These are phyloP conservation scores for Oreotrochilus melanogaster DNA, from an alignment of 2,113 vertebrate genomes.

Conservation along the genomic window DNA sequence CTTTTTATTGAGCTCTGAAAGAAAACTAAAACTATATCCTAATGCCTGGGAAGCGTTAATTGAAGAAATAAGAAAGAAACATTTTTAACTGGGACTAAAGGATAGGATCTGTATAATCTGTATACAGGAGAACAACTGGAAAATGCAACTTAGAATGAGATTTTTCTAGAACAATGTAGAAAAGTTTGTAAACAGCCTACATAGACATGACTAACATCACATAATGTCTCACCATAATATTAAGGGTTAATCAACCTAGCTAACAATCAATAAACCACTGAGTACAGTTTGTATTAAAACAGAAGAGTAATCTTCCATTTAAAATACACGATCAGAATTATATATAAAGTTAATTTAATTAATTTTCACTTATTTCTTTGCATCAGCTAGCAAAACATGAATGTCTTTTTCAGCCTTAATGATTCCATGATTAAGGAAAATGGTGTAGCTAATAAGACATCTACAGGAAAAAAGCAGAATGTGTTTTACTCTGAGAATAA, in stretches of 20 bases:
- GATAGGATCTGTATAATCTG: background rate
- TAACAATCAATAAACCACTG: background rate
- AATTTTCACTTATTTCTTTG: background rate
- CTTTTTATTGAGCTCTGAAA: background rate
- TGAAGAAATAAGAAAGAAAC: background rate
- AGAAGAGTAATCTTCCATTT: background rate
- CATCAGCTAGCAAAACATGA: background rate
- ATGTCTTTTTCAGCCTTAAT: no score
- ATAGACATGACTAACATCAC: background rate
- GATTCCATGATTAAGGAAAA: background rate
- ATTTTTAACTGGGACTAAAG: background rate
- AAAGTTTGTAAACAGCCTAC: background rate
- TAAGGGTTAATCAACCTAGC: background rate
- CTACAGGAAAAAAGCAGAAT: background rate
- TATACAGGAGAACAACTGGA: background rate
- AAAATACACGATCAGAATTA: background rate
- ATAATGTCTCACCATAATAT: background rate
- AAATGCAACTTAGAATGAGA: background rate
- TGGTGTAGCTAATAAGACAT: background rate
- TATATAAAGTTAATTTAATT: background rate
- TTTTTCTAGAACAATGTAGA: background rate
- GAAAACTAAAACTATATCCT: background rate
- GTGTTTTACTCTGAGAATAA: background rate
- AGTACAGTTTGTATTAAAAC: background rate
- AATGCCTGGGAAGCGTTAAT: background rate